Evolutionary conservation across 2,113 vertebrate genomes (phyloP).

Genomic region (Periophthalmus modestus): DNA sequence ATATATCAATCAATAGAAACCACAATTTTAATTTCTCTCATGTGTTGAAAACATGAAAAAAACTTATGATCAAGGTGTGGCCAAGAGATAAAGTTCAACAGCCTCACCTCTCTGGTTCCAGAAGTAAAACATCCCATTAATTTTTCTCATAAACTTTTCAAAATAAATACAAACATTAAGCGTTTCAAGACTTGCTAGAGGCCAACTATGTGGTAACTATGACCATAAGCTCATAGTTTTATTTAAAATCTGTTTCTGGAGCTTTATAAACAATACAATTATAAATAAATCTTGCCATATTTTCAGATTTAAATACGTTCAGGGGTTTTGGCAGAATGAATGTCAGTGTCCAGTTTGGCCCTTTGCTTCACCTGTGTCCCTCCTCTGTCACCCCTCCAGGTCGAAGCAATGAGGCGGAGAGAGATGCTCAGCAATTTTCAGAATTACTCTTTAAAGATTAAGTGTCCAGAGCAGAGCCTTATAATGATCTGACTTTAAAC

Average conservation of each 20-base stretch:
- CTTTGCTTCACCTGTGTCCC: too few relatives aligned
- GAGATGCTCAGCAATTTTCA: constrained; percentile 35
- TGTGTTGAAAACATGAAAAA: too few relatives aligned
- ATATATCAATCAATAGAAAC: background rate
- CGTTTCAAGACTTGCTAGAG: background rate
- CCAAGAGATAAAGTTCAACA: background rate
- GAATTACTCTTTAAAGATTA: constrained; percentile 37
- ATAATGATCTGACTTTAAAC: background rate
- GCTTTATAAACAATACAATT: background rate
- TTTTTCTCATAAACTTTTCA: background rate
- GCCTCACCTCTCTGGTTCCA: too few relatives aligned
- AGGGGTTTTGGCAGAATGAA: constrained; percentile 1
- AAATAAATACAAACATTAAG: background rate
- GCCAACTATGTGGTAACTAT: background rate
- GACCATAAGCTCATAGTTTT: too few relatives aligned
- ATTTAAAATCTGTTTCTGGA: background rate
- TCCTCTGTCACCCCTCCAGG: too few relatives aligned
- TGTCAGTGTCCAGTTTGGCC: constrained; percentile 22
- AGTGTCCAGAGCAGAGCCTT: constrained; percentile 21
- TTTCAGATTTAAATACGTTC: too few relatives aligned
- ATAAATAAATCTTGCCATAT: too few relatives aligned
- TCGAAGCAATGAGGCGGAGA: constrained; percentile 19
- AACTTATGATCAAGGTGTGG: too few relatives aligned
- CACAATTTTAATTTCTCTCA: too few relatives aligned
- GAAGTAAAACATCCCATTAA: too few relatives aligned